Base-by-base conservation (phyloP, 2,113 vertebrate genomes). In the Hiodon tergisus region DNA sequence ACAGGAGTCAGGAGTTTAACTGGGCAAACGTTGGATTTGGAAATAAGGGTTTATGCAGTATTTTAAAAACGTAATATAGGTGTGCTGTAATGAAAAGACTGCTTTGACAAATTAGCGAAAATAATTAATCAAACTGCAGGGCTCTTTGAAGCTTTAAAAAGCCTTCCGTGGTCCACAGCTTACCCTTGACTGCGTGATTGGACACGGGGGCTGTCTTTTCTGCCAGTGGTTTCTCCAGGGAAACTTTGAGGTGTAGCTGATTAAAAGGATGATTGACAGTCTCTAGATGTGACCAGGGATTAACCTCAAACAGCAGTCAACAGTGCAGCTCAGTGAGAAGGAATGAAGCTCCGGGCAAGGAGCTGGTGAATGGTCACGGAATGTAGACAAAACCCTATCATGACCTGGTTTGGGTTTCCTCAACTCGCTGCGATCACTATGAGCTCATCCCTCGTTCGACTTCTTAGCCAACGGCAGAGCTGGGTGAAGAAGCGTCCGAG, bases 341-440 rank as follows among this genome's bases (percentile, higher is more conserved):
- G 9, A 14, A 62, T 5, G 31, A 16, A 63, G 17, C 61, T 61
- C 61, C 8, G n/a, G 31, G 5, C 16, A 63, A 63, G 31, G 31
- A 63, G 14, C 16, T 17, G 8, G 16, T 16, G 61, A n/a, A 6
- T 63, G 7, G 16, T 31, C 31, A 31, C 31, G 31, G 31, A 31
- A 31, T 31, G 31, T 31, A 31, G 31, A 31, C 31, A 31, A 31
- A 31, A 0, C 31, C 31, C 31, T 2, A 31, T 31, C 31, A 31
- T 31, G 31, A 31, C 31, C 31, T 31, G 31, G 66, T 31, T 6
- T 62, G 53, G 16, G 57, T 61, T 58, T 78, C 67, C 50, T 48
- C 66, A 46, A 73, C 48, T 69, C 67, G 57, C 58, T 70, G 63
- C 78, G 75, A 77, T 76, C 60, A 78, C 31, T 31, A 74, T 71